Conservation (phyloP, 92 coral and sea anemone genomes). For the Actinostola sp. region DNA sequence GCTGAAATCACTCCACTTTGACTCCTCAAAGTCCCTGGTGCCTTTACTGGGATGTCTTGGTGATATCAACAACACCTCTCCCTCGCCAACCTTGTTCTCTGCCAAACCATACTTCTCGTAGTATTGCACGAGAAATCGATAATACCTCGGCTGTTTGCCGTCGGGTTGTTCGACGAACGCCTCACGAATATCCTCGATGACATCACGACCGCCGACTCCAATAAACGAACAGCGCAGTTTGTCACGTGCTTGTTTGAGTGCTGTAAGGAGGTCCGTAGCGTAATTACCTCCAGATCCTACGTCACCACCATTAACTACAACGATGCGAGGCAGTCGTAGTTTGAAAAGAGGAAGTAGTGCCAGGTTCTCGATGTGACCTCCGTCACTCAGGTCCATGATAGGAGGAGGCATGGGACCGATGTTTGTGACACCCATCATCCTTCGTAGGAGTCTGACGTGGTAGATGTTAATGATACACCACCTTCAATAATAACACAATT, state of each 20-base stretch:
- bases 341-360: slow-evolving; percentile 70
- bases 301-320: slow-evolving; percentile 70
- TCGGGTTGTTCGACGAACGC: slow-evolving; percentile 56
- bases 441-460: slow-evolving; percentile 82
- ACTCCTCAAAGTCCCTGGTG: neutral
- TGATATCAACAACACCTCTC: slow-evolving; percentile 65
- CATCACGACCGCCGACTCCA: slow-evolving; percentile 79
- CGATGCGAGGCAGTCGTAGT: slow-evolving; percentile 56
- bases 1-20: slow-evolving; percentile 43
- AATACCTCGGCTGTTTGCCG: slow-evolving; percentile 80
- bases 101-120: slow-evolving; percentile 44
- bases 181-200: slow-evolving; percentile 70
- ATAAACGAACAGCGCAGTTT: slow-evolving; percentile 75
- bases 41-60: slow-evolving; percentile 88
- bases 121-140: slow-evolving; percentile 83
- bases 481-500: slow-evolving; percentile 29
- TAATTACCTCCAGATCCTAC: slow-evolving; percentile 8
- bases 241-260: slow-evolving; percentile 66
- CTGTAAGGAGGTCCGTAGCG: slow-evolving; percentile 43
- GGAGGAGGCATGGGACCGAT: slow-evolving; percentile 86
- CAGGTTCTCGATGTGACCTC: slow-evolving; percentile 89
- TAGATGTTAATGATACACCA: slow-evolving; percentile 84
- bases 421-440: slow-evolving; percentile 53
- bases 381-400: slow-evolving; percentile 75
- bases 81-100: slow-evolving; percentile 70